A percentile compares a stretch with the other conserved stretches of the same genome.
These are phyloP conservation scores for Dasyornis broadbenti DNA, from an alignment of 2,113 vertebrate genomes.

Conservation along the genomic window DNA sequence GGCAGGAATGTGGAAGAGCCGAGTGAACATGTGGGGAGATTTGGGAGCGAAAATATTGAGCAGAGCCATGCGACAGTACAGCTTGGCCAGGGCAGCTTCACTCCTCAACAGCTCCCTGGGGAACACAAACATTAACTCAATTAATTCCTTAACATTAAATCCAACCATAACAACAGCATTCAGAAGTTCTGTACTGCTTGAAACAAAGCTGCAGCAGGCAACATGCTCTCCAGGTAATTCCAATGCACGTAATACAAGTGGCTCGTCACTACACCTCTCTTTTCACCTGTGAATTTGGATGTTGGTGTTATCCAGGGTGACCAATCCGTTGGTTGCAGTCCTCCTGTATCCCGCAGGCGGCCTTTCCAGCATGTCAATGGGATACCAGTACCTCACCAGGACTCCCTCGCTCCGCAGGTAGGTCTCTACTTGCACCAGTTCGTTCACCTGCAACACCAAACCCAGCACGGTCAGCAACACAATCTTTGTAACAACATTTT, in stretches of 20 bases:
- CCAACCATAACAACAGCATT: not conserved
- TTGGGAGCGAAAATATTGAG: slow-evolving; percentile 97
- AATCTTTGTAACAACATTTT: fast-evolving
- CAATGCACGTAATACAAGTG: not conserved
- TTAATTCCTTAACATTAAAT: not conserved
- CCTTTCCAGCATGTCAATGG: slow-evolving; percentile 94
- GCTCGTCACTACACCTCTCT: not conserved
- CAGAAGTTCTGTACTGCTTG: not conserved
- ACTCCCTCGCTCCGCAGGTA: slow-evolving; percentile 95
- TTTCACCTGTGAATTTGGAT: slow-evolving; percentile 95
- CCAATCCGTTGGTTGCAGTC: slow-evolving; percentile 91
- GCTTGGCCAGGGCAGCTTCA: slow-evolving; percentile 87
- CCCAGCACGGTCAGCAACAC: not conserved
- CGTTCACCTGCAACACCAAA: slow-evolving; percentile 81
- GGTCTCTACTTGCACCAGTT: slow-evolving; percentile 94
- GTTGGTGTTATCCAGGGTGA: slow-evolving; percentile 93
- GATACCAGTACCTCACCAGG: slow-evolving; percentile 96
- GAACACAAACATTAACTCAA: not conserved
- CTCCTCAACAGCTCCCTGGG: slow-evolving; percentile 90
- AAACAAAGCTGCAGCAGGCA: not conserved
- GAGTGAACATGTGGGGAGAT: slow-evolving; percentile 91
- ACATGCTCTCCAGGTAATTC: not conserved
- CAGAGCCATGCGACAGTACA: slow-evolving; percentile 95
- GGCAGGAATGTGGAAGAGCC: slow-evolving; percentile 94
- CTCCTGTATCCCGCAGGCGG: slow-evolving; percentile 91